Evolutionary conservation across 2,797 vertebrate species (phyloP).

Genomic region (Lutjanus campechanus): DNA sequence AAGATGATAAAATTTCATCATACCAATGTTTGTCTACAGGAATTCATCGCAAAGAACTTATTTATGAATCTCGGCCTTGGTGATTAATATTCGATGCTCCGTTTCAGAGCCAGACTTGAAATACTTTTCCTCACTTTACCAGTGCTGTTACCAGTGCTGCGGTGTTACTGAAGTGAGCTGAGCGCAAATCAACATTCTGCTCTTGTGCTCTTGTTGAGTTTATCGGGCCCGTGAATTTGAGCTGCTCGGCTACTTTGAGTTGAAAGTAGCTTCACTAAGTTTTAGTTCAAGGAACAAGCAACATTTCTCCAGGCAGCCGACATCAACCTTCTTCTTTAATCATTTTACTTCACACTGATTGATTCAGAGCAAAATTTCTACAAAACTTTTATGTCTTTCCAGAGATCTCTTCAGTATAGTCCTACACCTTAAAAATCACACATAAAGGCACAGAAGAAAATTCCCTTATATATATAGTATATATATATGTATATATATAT

Average conservation of each 20-base stretch:
- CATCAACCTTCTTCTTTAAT: not conserved
- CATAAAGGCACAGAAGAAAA: not conserved
- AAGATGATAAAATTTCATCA: conserved; percentile 62
- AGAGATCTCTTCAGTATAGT: not conserved
- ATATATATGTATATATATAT: too few species aligned
- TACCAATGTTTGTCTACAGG: conserved; percentile 54
- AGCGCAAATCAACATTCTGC: conserved; percentile 7
- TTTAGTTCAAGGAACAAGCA: not conserved
- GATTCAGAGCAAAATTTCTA: not conserved
- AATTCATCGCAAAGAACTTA: conserved; percentile 28
- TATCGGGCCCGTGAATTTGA: not conserved
- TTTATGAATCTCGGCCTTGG: conserved; percentile 52
- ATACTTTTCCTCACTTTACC: conserved; percentile 15
- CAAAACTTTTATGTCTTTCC: not conserved
- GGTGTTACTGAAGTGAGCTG: not conserved
- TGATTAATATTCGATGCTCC: conserved; percentile 21
- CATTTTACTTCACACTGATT: not conserved
- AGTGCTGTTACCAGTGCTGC: not conserved
- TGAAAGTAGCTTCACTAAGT: not conserved
- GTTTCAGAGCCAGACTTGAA: conserved; percentile 10
- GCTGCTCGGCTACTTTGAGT: conserved; percentile 2
- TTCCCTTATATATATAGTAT: not conserved
- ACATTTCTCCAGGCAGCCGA: not conserved
- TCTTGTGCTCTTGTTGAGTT: not conserved
- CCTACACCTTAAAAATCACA: not conserved